Percentiles rank a stretch among this genome's conserved stretches.
These are phyloP conservation scores for Dasyornis broadbenti DNA, from an alignment of 2,113 vertebrate genomes.

Conservation along the genomic window DNA sequence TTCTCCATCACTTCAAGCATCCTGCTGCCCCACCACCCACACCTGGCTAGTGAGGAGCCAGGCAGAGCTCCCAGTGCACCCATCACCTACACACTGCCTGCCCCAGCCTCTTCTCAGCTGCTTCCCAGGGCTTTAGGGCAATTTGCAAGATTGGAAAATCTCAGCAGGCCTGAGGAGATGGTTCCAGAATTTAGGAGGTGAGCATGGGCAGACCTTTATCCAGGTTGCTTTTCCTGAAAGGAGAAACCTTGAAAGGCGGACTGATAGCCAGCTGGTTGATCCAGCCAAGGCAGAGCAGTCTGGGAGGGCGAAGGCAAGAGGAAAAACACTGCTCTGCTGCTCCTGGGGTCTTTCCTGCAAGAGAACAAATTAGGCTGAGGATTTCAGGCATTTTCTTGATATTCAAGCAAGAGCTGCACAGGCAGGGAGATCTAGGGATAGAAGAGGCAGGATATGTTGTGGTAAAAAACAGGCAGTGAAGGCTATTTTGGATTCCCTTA, in stretches of 20 bases:
- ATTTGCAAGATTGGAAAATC: background rate
- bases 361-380: background rate
- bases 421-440: background rate
- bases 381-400: background rate
- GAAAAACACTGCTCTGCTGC: background rate
- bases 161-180: background rate
- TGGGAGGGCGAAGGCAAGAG: background rate
- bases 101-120: background rate
- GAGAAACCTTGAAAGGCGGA: background rate
- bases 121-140: background rate
- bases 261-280: background rate
- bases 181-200: background rate
- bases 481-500: background rate
- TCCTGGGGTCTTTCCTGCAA: background rate
- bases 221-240: background rate
- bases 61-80: background rate
- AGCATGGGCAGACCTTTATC: fast-evolving
- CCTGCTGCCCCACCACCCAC: background rate
- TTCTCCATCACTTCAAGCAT: background rate
- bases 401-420: background rate
- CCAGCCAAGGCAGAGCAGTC: background rate
- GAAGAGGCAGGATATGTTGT: background rate
- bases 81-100: background rate
- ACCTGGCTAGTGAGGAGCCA: fast-evolving
- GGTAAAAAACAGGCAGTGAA: background rate